Evolutionary conservation across 2,797 vertebrate genomes (phyloP).

Genomic region (Tamandua tetradactyla): DNA sequence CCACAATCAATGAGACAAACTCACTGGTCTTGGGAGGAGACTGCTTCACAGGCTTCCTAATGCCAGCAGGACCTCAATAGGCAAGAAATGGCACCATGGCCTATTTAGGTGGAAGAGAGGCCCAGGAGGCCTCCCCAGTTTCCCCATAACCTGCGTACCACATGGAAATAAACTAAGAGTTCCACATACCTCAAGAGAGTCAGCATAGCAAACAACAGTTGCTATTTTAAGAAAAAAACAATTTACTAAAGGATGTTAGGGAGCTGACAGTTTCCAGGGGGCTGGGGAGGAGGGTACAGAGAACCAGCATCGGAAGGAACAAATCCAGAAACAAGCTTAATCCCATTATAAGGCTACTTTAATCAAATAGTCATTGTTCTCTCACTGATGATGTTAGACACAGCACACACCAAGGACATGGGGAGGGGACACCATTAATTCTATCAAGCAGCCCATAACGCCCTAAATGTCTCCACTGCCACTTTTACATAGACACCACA

Average conservation of each 20-base stretch:
- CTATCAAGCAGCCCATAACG: no score
- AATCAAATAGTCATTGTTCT: rapidly evolving
- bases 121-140: background rate
- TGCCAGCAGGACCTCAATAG: no score
- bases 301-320: background rate
- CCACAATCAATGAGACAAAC: background rate
- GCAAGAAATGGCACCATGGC: no score
- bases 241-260: background rate
- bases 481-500: no score
- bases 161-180: background rate
- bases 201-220: background rate
- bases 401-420: no score
- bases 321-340: background rate
- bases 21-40: background rate
- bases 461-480: no score
- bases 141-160: no score
- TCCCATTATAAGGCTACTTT: background rate
- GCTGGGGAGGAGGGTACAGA: background rate
- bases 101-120: background rate
- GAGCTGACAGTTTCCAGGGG: background rate
- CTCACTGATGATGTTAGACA: no score
- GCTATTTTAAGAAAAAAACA: background rate
- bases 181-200: background rate
- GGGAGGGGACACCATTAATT: no score
- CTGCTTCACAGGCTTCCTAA: background rate